Conservation (phyloP, 2,113 vertebrate species). For the Antechinus flavipes region DNA sequence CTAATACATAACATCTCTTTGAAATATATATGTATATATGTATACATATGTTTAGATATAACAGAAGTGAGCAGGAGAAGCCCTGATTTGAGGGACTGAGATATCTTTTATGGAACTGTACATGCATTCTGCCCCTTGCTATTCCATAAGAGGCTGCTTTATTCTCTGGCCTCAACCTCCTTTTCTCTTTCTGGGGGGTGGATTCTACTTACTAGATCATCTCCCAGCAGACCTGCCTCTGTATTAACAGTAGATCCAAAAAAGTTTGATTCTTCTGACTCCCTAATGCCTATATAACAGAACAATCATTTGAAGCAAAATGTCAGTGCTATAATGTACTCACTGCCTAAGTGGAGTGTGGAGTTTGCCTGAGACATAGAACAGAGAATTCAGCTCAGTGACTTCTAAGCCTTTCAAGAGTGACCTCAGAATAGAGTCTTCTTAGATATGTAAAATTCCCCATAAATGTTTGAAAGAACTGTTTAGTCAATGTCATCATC, state of each 20-base stretch:
- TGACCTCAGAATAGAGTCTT: background rate
- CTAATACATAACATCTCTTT: background rate
- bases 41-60: background rate
- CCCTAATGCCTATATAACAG: background rate
- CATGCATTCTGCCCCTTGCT: background rate
- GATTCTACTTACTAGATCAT: background rate
- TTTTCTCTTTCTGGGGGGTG: background rate
- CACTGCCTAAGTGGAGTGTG: background rate
- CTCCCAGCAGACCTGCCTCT: background rate
- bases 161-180: background rate
- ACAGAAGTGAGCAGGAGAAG: background rate
- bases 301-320: background rate
- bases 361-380: background rate
- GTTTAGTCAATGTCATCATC: background rate
- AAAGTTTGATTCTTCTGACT: background rate
- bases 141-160: background rate
- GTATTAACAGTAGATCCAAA: background rate
- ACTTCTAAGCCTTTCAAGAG: background rate
- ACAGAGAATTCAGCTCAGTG: background rate
- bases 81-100: no score
- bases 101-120: no score
- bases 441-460: background rate
- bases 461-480: background rate
- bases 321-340: background rate
- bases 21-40: background rate